phyloP scores from a whole-genome alignment of 2,113 vertebrate genomes.

The Mionectes macconnelli region DNA sequence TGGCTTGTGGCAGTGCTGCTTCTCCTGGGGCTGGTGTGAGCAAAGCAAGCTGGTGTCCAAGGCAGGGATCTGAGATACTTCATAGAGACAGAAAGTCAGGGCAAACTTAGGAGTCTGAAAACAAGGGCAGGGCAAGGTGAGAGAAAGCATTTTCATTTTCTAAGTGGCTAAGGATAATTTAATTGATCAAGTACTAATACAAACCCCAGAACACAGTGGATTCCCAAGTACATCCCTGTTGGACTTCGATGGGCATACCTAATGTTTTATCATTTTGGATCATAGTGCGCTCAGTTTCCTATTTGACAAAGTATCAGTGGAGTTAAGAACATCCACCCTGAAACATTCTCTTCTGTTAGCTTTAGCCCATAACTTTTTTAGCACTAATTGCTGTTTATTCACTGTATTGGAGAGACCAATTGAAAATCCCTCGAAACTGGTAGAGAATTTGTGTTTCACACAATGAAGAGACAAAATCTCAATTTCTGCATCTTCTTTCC shows the following conservation, averaged over 20 bases:
- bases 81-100: neutral
- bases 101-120: neutral
- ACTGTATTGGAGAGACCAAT: neutral
- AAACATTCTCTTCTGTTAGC: neutral
- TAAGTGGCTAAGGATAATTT: neutral
- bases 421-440: neutral
- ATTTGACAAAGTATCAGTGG: neutral
- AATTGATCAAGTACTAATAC: neutral
- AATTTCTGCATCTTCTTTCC: neutral
- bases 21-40: neutral
- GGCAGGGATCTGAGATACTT: neutral
- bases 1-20: rapidly evolving
- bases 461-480: neutral
- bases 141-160: neutral
- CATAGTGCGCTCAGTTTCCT: neutral
- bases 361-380: neutral
- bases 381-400: neutral
- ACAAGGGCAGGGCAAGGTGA: neutral
- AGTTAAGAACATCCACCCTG: neutral
- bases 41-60: neutral
- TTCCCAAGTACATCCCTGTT: neutral
- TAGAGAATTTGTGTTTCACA: neutral
- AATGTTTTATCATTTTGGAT: neutral
- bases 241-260: neutral
- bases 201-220: neutral